These are phyloP conservation scores for Hesperophylax magnus DNA, from an alignment of 1,140 invertebrate species.

Conservation along the genomic window DNA sequence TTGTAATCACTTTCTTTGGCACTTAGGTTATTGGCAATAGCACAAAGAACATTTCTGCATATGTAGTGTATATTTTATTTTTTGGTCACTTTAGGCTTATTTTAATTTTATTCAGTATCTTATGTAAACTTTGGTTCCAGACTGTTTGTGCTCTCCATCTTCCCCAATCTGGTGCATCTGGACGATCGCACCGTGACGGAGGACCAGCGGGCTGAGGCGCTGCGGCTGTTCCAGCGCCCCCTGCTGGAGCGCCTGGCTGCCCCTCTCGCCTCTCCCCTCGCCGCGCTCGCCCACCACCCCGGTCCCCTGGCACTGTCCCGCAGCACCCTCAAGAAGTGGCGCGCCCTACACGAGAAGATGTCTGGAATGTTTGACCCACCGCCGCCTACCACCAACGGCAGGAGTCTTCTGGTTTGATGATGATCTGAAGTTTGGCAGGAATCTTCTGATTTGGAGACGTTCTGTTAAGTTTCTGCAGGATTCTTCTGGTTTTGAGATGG, in stretches of 20 bases:
- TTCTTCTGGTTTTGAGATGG: too few relatives aligned
- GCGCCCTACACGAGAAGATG: constrained; percentile 44
- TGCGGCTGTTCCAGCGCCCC: constrained; percentile 73
- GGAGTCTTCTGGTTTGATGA: constrained; percentile 32
- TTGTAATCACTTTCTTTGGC: too few relatives aligned
- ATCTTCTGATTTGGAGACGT: too few relatives aligned
- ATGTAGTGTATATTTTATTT: too few relatives aligned
- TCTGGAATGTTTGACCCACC: constrained; percentile 29
- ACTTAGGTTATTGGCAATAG: too few relatives aligned
- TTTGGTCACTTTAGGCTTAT: too few relatives aligned
- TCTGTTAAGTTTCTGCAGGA: too few relatives aligned
- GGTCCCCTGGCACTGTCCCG: constrained; percentile 1
- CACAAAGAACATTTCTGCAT: too few relatives aligned
- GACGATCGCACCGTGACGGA: constrained; percentile 76
- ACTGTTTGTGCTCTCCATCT: constrained; percentile 80
- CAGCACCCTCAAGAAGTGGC: constrained; percentile 24
- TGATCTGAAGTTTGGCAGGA: too few relatives aligned
- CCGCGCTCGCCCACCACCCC: neutral
- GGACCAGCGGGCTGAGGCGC: constrained; percentile 74
- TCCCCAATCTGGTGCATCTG: constrained; percentile 75
- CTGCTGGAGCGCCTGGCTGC: constrained; percentile 67
- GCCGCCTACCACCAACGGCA: neutral
- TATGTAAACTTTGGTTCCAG: constrained; percentile 63
- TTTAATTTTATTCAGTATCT: too few relatives aligned
- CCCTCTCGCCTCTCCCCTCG: neutral